A percentile compares a stretch with the other conserved stretches of the same genome.
Evolutionary conservation across 2,113 vertebrate genomes (phyloP).

Genomic region (Chrysemys picta): DNA sequence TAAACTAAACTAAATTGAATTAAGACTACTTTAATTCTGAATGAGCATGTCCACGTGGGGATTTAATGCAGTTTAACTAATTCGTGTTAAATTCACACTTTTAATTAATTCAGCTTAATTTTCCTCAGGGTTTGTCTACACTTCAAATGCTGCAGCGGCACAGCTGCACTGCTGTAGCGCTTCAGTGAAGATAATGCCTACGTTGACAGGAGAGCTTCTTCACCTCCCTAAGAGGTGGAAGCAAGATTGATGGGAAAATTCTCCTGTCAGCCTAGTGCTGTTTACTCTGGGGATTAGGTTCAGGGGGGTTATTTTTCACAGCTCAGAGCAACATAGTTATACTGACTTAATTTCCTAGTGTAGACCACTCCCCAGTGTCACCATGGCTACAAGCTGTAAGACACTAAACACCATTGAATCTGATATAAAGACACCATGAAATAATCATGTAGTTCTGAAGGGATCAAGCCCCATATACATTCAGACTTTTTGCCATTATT

Average conservation of each 20-base stretch:
- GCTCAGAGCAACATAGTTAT: neutral
- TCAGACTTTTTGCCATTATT: conserved; percentile 15
- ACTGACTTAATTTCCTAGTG: neutral
- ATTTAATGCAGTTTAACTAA: neutral
- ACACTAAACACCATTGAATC: neutral
- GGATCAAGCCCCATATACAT: conserved; percentile 19
- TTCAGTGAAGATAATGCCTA: neutral
- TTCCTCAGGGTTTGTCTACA: neutral
- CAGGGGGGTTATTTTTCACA: neutral
- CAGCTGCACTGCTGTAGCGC: neutral
- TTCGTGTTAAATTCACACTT: neutral
- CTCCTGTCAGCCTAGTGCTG: neutral
- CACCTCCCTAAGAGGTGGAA: neutral
- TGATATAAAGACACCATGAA: conserved; percentile 28
- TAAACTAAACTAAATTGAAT: neutral
- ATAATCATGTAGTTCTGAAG: neutral
- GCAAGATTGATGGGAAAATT: neutral
- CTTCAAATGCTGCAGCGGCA: no score
- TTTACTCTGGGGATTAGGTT: neutral
- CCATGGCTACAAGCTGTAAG: neutral
- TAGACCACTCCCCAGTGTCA: neutral
- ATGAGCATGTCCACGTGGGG: neutral
- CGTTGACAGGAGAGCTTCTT: neutral
- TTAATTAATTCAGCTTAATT: neutral
- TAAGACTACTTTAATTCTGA: neutral